Conservation (phyloP, 2,113 vertebrate genomes). For the Pyxicephalus adspersus region DNA sequence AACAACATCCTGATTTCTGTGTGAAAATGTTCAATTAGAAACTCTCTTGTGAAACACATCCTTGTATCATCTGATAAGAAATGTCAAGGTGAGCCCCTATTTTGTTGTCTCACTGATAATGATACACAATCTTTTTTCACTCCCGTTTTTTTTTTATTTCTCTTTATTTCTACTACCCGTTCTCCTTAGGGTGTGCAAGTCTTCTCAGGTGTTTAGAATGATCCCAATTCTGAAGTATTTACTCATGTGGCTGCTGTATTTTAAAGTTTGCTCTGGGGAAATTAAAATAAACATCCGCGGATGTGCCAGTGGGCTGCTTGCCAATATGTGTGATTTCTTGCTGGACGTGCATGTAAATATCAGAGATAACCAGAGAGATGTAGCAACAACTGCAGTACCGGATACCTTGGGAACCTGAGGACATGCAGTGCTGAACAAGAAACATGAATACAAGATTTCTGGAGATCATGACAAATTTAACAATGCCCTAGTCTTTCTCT, state of each 20-base stretch:
- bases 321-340: conserved; percentile 38
- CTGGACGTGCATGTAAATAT: conserved; percentile 39
- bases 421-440: conserved; percentile 12
- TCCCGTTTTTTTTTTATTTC: neutral
- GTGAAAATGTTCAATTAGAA: conserved; percentile 12
- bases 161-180: too few relatives aligned
- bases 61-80: neutral
- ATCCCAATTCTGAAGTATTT: conserved; percentile 12
- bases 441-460: conserved; percentile 22
- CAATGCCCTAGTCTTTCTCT: neutral
- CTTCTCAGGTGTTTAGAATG: conserved; percentile 21
- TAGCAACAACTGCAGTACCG: conserved; percentile 15
- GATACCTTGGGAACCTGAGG: conserved; percentile 37
- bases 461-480: conserved; percentile 7
- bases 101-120: neutral
- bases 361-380: neutral
- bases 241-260: conserved; percentile 15
- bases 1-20: conserved; percentile 30
- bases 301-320: conserved; percentile 36
- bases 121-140: conserved; percentile 2
- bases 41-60: conserved; percentile 7
- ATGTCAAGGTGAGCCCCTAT: neutral
- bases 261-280: conserved; percentile 22
- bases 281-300: conserved; percentile 38
- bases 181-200: neutral